These are phyloP conservation scores for Cricetomys ansorgei DNA, from an alignment of 2,113 vertebrate genomes.

Conservation along the genomic window DNA sequence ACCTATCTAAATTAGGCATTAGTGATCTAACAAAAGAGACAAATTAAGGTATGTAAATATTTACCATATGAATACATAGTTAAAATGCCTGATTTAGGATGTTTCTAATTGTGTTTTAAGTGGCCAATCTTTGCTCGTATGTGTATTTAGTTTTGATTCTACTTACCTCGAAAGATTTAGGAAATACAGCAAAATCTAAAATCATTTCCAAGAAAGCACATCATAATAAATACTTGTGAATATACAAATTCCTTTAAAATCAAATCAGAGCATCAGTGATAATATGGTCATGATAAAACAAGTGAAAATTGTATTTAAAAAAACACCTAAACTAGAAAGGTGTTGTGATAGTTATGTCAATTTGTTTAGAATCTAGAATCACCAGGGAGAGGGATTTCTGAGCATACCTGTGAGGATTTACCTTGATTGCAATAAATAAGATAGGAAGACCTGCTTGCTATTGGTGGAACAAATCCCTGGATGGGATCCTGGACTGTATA, in stretches of 20 bases:
- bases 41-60: not conserved
- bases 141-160: not conserved
- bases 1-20: not conserved
- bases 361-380: not conserved
- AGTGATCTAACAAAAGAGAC: not conserved
- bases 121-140: not conserved
- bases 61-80: not conserved
- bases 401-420: not conserved
- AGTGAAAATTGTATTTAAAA: not conserved
- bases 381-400: not conserved
- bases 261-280: not conserved
- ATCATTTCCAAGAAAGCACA: constrained; percentile 1
- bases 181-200: not conserved
- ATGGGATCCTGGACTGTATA: not conserved
- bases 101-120: not conserved
- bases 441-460: not conserved
- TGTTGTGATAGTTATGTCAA: not conserved
- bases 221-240: not conserved
- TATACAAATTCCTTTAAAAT: not conserved
- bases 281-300: not conserved
- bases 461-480: not conserved
- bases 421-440: too few relatives aligned
- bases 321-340: not conserved
- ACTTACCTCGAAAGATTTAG: not conserved
- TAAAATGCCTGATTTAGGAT: not conserved